These are phyloP conservation scores for Pseudorhiza aurosa DNA, from an alignment of 30 jellyfish, hydroid and myxozoan genomes.

Conservation along the genomic window DNA sequence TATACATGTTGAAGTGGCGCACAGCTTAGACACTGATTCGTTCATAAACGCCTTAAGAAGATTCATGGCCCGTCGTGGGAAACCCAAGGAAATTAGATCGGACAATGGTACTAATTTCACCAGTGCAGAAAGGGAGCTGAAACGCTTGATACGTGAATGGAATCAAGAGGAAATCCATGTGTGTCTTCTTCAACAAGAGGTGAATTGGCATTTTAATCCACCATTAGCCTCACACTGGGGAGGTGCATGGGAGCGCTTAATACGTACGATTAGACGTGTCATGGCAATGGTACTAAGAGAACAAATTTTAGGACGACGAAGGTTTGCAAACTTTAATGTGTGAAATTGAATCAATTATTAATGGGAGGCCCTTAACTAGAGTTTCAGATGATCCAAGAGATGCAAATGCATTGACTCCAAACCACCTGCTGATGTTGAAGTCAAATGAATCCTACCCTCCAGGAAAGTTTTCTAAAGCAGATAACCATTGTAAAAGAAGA, in stretches of 20 bases:
- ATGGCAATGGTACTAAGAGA: background rate
- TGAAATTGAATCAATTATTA: constrained; percentile 51
- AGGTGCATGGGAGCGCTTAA: constrained; percentile 59
- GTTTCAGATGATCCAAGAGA: background rate
- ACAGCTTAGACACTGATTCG: constrained; percentile 61
- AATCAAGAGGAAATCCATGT: constrained; percentile 13
- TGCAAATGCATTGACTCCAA: constrained; percentile 5
- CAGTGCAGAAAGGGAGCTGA: constrained; percentile 37
- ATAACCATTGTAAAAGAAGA: constrained; percentile 37
- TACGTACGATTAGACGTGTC: constrained; percentile 31
- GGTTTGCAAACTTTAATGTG: constrained; percentile 45
- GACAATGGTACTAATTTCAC: constrained; percentile 7
- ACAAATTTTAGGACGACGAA: constrained; percentile 41
- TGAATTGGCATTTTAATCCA: constrained; percentile 53
- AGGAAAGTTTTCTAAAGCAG: constrained; percentile 30
- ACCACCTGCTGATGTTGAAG: constrained; percentile 1
- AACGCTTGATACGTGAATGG: constrained; percentile 16
- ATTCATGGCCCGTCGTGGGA: constrained; percentile 11
- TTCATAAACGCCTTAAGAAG: constrained; percentile 23
- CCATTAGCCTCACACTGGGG: constrained; percentile 51
- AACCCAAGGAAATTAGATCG: constrained; percentile 4
- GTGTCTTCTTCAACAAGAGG: constrained; percentile 8
- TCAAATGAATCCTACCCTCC: constrained; percentile 42
- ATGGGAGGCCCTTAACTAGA: background rate
- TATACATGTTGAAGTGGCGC: constrained; percentile 62